These are phyloP conservation scores for Aphelenchoides bicaudatus DNA, from an alignment of 2,888 invertebrate species.

Conservation along the genomic window DNA sequence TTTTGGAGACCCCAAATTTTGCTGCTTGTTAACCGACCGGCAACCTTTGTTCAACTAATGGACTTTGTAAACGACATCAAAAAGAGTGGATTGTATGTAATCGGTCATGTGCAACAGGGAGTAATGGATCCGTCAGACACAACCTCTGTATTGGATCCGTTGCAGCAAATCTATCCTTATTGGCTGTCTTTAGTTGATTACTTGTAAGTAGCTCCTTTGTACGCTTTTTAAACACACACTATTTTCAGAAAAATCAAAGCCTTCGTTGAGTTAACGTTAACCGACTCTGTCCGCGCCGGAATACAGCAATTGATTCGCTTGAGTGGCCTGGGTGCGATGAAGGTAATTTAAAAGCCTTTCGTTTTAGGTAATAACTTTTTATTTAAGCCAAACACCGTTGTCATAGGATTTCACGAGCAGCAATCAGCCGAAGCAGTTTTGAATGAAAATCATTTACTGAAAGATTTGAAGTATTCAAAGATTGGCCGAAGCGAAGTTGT, in stretches of 20 bases:
- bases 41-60: slow-evolving; percentile 83
- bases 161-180: slow-evolving; percentile 74
- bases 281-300: slow-evolving; percentile 79
- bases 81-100: slow-evolving; percentile 79
- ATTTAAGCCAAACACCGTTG: slow-evolving; percentile 94
- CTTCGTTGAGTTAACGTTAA: slow-evolving; percentile 87
- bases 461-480: slow-evolving; percentile 56
- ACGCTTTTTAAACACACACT: no score
- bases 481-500: slow-evolving; percentile 59
- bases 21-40: slow-evolving; percentile 82
- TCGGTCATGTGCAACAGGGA: slow-evolving; percentile 69
- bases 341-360: no score
- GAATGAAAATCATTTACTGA: slow-evolving; percentile 59
- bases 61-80: slow-evolving; percentile 90
- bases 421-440: slow-evolving; percentile 75
- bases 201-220: no score
- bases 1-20: slow-evolving; percentile 98
- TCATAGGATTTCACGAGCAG: slow-evolving; percentile 86
- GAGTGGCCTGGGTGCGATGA: slow-evolving; percentile 92
- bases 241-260: no score
- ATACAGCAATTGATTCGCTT: slow-evolving; percentile 67
- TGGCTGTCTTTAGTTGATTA: slow-evolving; percentile 93
- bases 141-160: slow-evolving; percentile 68
- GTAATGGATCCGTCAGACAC: slow-evolving; percentile 62
- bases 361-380: no score